Conservation (phyloP, 2,888 invertebrate species). For the Gisinianus flammeolus region DNA sequence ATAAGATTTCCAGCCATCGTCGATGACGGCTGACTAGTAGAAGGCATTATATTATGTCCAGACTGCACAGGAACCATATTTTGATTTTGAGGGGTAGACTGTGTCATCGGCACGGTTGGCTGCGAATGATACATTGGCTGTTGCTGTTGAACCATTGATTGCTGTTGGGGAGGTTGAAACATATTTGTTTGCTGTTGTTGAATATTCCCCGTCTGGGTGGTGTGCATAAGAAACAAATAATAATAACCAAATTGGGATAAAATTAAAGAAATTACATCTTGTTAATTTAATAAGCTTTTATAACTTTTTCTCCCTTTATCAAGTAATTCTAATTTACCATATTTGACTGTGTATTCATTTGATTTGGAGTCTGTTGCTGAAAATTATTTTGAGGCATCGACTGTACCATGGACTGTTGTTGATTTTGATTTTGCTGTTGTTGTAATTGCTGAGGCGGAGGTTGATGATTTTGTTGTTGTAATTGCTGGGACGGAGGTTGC, state of each 20-base stretch:
- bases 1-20: conserved; percentile 23
- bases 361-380: conserved; percentile 48
- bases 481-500: conserved; percentile 46
- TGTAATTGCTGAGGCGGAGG: conserved; percentile 44
- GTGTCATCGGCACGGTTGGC: neutral
- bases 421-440: conserved; percentile 32
- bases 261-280: too few relatives aligned
- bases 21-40: neutral
- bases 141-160: neutral
- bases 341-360: conserved; percentile 46
- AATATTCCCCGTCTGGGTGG: neutral
- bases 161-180: neutral
- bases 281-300: too few relatives aligned
- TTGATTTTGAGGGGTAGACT: neutral
- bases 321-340: too few relatives aligned
- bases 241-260: neutral
- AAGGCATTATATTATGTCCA: conserved; percentile 6
- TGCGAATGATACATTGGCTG: conserved; percentile 18
- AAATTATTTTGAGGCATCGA: conserved; percentile 62
- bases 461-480: conserved; percentile 41
- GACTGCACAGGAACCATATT: neutral
- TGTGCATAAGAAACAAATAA: neutral
- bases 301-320: too few relatives aligned
- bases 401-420: conserved; percentile 60
- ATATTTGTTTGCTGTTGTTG: conserved; percentile 12